A percentile compares a stretch with the other conserved stretches of the same genome.
These are phyloP conservation scores for Neuroscelio doddi DNA, from an alignment of 2,888 invertebrate genomes.

Conservation along the genomic window DNA sequence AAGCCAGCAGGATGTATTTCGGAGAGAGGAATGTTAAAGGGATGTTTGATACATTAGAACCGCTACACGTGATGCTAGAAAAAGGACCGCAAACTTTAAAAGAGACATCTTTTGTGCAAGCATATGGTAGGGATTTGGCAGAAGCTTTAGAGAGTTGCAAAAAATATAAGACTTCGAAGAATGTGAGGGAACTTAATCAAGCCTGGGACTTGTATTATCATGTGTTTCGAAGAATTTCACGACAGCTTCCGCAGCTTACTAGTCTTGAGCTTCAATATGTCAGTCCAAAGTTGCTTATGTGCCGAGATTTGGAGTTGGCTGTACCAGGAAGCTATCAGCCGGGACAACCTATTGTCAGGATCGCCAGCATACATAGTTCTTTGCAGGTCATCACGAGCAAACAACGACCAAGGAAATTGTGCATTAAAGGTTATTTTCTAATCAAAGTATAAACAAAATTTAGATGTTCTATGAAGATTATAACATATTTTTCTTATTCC, in stretches of 20 bases:
- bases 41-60: constrained; percentile 97
- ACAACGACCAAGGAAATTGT: constrained; percentile 95
- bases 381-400: constrained; percentile 98
- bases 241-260: constrained; percentile 93
- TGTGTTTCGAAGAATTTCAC: constrained; percentile 96
- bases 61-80: constrained; percentile 94
- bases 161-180: constrained; percentile 87
- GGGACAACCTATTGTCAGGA: constrained; percentile 89
- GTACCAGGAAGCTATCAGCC: constrained; percentile 99
- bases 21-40: constrained; percentile 96
- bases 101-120: constrained; percentile 96
- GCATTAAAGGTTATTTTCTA: constrained; percentile 86
- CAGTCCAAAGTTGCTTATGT: constrained; percentile 90
- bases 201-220: constrained; percentile 99
- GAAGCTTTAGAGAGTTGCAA: constrained; percentile 98
- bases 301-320: constrained; percentile 94
- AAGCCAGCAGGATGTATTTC: constrained; percentile 94
- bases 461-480: too few relatives aligned
- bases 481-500: too few relatives aligned
- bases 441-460: too few relatives aligned
- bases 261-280: constrained; percentile 96
- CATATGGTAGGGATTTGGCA: constrained; percentile 93
- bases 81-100: constrained; percentile 96
- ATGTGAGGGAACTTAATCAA: constrained; percentile 93
- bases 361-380: constrained; percentile 91